Evolutionary conservation across 2,797 vertebrate species (phyloP).

Genomic region (Sebastes steindachneri): DNA sequence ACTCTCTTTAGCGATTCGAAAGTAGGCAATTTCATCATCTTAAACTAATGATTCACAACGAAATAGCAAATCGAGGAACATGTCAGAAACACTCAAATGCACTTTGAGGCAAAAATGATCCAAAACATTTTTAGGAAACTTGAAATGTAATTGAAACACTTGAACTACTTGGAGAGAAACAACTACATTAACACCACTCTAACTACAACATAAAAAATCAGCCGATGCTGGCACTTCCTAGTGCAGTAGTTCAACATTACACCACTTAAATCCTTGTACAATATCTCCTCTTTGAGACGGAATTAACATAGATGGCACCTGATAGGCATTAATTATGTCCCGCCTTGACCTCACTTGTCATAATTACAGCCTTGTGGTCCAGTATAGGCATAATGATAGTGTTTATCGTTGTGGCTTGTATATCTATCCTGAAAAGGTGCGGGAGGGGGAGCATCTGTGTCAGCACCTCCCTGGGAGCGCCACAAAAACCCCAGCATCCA

Average conservation of each 20-base stretch:
- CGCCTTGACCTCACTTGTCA: constrained; percentile 63
- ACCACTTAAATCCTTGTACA: constrained; percentile 36
- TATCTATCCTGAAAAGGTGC: constrained; percentile 64
- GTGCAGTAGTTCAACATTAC: constrained; percentile 22
- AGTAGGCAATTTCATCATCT: constrained; percentile 61
- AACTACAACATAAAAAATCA: neutral
- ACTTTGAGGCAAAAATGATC: neutral
- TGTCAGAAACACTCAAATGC: constrained; percentile 26
- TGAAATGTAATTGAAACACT: constrained; percentile 3
- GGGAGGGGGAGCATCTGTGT: constrained; percentile 39
- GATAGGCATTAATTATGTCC: constrained; percentile 76
- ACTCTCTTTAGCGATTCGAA: constrained; percentile 42
- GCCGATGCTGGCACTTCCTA: neutral
- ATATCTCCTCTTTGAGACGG: constrained; percentile 41
- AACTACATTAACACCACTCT: neutral
- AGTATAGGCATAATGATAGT: constrained; percentile 77
- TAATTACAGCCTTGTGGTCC: constrained; percentile 72
- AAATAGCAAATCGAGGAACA: constrained; percentile 52
- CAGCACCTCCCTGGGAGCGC: constrained; percentile 47
- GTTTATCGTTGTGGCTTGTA: constrained; percentile 71
- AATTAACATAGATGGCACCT: constrained; percentile 58
- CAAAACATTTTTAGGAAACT: neutral
- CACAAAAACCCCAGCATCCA: constrained; percentile 49
- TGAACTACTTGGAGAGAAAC: neutral
- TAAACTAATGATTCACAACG: constrained; percentile 59